These are phyloP conservation scores for Ceratina australensis DNA, from an alignment of 1,140 invertebrate genomes.

Conservation along the genomic window DNA sequence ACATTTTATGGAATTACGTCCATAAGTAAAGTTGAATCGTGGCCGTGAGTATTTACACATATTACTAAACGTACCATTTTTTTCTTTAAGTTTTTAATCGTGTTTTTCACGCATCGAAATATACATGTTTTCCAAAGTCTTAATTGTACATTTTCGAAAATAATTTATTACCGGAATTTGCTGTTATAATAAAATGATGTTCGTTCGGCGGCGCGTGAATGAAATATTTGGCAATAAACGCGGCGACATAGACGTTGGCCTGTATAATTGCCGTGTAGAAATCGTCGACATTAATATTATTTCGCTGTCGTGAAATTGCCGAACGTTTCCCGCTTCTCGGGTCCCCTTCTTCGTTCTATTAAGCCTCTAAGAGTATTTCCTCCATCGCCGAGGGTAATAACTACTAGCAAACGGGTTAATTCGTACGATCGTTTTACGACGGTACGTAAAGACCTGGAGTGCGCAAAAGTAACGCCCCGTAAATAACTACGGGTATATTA, in stretches of 20 bases:
- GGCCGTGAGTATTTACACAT: too few species aligned
- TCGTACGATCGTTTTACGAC: slow-evolving; percentile 40
- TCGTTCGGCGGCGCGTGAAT: neutral
- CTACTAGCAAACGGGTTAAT: slow-evolving; percentile 38
- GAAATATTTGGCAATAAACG: slow-evolving; percentile 36
- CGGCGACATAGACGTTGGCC: neutral
- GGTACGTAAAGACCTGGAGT: slow-evolving; percentile 24
- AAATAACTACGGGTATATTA: slow-evolving; percentile 21
- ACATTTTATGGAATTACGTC: neutral
- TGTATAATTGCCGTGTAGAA: neutral
- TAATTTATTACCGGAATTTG: slow-evolving; percentile 25
- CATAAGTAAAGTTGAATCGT: neutral
- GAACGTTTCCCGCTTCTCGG: neutral
- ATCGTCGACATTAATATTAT: slow-evolving; percentile 12
- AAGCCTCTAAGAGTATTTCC: slow-evolving; percentile 9
- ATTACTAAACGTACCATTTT: too few species aligned
- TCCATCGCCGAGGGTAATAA: neutral
- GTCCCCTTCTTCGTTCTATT: neutral
- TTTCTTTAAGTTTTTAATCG: too few species aligned
- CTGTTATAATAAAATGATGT: slow-evolving; percentile 14
- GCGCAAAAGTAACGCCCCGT: slow-evolving; percentile 23
- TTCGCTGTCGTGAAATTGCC: neutral
- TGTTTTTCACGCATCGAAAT: too few species aligned
- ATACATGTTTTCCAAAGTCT: too few species aligned
- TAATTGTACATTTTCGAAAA: neutral